Evolutionary conservation across 2,888 invertebrate species (phyloP).

Genomic region (Ophion costatus): DNA sequence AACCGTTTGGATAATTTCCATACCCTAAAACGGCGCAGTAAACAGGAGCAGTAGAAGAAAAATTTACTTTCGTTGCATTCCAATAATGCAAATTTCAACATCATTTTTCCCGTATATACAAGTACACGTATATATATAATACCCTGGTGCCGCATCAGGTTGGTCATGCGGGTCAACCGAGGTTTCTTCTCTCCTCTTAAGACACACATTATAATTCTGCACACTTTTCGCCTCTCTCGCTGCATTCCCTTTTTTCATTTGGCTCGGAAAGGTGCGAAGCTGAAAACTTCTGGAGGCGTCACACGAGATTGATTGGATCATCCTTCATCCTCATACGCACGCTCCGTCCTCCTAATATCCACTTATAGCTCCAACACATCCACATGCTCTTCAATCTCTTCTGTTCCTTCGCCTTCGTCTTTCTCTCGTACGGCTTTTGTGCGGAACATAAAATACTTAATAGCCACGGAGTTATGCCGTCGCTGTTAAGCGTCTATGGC

Average conservation of each 20-base stretch:
- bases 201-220: constrained; percentile 51
- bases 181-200: constrained; percentile 42
- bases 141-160: constrained; percentile 7
- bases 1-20: too few species aligned
- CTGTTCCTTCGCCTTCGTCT: not conserved
- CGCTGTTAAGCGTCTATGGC: constrained; percentile 13
- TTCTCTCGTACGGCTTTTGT: constrained; percentile 37
- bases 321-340: constrained; percentile 53
- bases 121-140: constrained; percentile 10
- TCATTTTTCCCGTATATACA: not conserved
- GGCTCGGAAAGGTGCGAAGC: constrained; percentile 50
- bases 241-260: constrained; percentile 21
- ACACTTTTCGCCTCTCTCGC: constrained; percentile 29
- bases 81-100: too few species aligned
- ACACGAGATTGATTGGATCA: constrained; percentile 62
- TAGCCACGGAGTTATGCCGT: constrained; percentile 8
- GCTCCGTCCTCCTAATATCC: constrained; percentile 53
- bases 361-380: constrained; percentile 52
- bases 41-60: too few species aligned
- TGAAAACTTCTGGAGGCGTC: constrained; percentile 64
- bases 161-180: constrained; percentile 59
- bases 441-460: constrained; percentile 39
- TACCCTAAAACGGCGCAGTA: too few species aligned
- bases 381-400: constrained; percentile 33
- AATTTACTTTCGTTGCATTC: too few species aligned